phyloP scores from a whole-genome alignment of 2,113 vertebrate genomes.

The Eulemur macaco region DNA sequence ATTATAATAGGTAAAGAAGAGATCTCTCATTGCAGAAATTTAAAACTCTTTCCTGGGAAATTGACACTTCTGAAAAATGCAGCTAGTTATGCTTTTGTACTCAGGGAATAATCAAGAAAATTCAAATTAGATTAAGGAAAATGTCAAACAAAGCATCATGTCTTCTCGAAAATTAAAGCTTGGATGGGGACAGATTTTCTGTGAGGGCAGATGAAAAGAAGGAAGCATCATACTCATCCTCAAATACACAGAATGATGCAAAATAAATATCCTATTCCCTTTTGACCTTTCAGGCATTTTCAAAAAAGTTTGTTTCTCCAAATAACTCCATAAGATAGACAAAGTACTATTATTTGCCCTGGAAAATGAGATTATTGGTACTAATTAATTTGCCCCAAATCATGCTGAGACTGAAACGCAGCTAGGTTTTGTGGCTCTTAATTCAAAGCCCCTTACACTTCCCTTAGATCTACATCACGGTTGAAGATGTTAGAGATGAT shows the following conservation, averaged over 20 bases:
- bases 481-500: neutral
- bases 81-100: neutral
- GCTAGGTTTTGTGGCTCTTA: neutral
- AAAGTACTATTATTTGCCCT: neutral
- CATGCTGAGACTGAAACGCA: neutral
- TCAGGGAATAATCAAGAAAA: neutral
- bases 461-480: neutral
- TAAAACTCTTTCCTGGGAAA: neutral
- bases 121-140: neutral
- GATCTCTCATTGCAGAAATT: neutral
- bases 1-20: neutral
- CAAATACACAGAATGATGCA: neutral
- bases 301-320: neutral
- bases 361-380: neutral
- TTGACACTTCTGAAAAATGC: neutral
- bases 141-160: neutral
- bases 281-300: neutral
- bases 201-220: neutral
- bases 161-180: neutral
- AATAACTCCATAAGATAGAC: neutral
- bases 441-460: neutral
- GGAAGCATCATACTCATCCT: neutral
- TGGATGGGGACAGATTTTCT: neutral
- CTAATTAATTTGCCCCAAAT: neutral
- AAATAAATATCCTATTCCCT: neutral